Base-by-base conservation (phyloP, 2,113 vertebrate genomes). In the Salvelinus alpinus region DNA sequence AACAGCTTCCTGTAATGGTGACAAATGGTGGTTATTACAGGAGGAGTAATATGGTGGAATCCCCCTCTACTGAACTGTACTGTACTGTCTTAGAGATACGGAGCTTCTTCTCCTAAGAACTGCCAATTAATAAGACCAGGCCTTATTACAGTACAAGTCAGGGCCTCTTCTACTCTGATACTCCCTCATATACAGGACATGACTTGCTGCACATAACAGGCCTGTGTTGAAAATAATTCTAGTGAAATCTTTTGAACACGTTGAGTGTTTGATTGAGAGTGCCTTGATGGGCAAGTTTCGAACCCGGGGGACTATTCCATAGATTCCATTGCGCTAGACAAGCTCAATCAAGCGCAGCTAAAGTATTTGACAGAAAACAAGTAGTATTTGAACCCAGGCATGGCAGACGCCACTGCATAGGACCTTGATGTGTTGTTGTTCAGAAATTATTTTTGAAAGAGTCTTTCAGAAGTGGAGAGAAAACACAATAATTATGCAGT, bases 1-100 rank as follows among this genome's bases (percentile, higher is more conserved):
- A 94, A 89, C 84, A 92, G 88, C 87, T 93, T 88, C 86, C 78
- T 84, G 83, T 93, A 93, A 92, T 86, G 85, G 93, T 95, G 95
- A 96, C 94, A 94, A 93, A 96, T 94, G 91, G 87, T 89, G 91
- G 95, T 95, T 96, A 94, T 93, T 94, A 94, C 90, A 93, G 91
- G 87, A 90, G 91, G 24, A 87, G 91, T 94, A 94, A 95, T 95
- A 94, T 91, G 91, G 88, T 89, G 80, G 65, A 82, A 91, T 94
- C 89, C 88, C 89, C 90, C 91, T 92, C 91, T 80, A 92, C 87
- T 44, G 51, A 5, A 14, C 51, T 18, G 51, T 54, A 54, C 51
- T 54, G 51, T 18, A 54, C 51, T 54, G 16, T 18, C 51, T 54
- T 18, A 54, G 51, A 54, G 67, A 31, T 34, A 92, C 88, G 83